Conservation (phyloP, 1,140 invertebrate species). For the Drosophila guanche region DNA sequence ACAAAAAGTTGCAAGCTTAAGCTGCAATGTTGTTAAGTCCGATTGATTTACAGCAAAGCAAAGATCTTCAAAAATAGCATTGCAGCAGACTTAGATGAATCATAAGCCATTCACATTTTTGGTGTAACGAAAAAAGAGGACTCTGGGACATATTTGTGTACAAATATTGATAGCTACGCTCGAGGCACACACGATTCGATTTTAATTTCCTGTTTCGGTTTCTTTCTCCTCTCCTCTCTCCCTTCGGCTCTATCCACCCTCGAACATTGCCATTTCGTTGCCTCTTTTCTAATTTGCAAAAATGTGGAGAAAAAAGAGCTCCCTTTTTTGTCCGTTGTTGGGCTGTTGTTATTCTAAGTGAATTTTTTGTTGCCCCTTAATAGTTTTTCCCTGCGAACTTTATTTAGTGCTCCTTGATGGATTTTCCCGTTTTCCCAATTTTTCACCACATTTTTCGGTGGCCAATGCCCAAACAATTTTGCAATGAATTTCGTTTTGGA, state of each 20-base stretch:
- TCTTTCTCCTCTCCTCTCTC: slow-evolving; percentile 26
- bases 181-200: slow-evolving; percentile 56
- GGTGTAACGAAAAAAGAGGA: too few relatives aligned
- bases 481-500: slow-evolving; percentile 65
- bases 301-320: slow-evolving; percentile 30
- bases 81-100: too few relatives aligned
- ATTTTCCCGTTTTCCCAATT: slow-evolving; percentile 17
- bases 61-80: too few relatives aligned
- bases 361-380: slow-evolving; percentile 58
- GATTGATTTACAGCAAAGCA: too few relatives aligned
- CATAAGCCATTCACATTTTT: too few relatives aligned
- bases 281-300: slow-evolving; percentile 57
- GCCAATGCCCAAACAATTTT: slow-evolving; percentile 64
- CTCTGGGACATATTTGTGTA: too few relatives aligned
- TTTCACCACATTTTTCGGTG: slow-evolving; percentile 60
- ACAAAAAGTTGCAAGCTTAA: too few relatives aligned
- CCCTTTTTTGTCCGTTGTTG: slow-evolving; percentile 14
- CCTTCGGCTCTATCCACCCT: slow-evolving; percentile 5
- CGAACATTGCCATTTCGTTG: slow-evolving; percentile 34
- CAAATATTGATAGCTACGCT: too few relatives aligned
- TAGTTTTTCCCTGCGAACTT: slow-evolving; percentile 69
- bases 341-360: slow-evolving; percentile 51
- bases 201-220: slow-evolving; percentile 77
- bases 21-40: too few relatives aligned
- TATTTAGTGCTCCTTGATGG: slow-evolving; percentile 63